phyloP scores from a whole-genome alignment of 1,140 invertebrate species.

The Anagrus nilaparvatae region DNA sequence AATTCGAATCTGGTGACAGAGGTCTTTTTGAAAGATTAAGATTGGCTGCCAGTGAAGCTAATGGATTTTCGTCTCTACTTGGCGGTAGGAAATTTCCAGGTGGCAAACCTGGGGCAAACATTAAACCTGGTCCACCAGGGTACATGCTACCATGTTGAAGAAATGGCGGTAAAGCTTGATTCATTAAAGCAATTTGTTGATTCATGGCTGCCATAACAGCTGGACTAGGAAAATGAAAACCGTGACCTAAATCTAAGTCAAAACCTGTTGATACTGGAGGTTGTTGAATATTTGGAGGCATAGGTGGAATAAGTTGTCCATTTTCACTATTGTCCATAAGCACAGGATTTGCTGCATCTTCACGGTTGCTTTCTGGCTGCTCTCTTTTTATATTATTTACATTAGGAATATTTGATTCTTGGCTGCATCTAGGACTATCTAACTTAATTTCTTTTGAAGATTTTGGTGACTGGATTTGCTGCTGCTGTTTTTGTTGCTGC shows the following conservation, averaged over 20 bases:
- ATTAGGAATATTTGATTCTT: too few species aligned
- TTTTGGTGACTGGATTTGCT: constrained; percentile 12
- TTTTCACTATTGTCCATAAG: constrained; percentile 21
- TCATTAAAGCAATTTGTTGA: constrained; percentile 41
- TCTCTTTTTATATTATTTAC: constrained; percentile 35
- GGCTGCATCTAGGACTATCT: too few species aligned
- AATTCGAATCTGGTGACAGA: constrained; percentile 42
- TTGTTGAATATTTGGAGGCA: constrained; percentile 23
- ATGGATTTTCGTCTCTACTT: constrained; percentile 36
- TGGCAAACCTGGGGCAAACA: constrained; percentile 38
- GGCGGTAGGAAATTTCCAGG: constrained; percentile 36
- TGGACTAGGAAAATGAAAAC: constrained; percentile 37
- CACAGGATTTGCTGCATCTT: constrained; percentile 24
- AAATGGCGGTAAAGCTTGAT: constrained; percentile 42
- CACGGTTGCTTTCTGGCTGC: constrained; percentile 39
- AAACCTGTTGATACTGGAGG: constrained; percentile 27
- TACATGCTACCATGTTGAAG: constrained; percentile 39
- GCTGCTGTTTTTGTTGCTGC: background rate
- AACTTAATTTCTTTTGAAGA: too few species aligned
- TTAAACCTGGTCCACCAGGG: constrained; percentile 33
- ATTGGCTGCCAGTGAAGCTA: constrained; percentile 46
- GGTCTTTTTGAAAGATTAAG: constrained; percentile 42
- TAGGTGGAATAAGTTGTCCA: constrained; percentile 10
- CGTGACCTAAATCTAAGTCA: constrained; percentile 35
- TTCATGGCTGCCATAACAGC: constrained; percentile 42